Evolutionary conservation across 2,888 invertebrate species (phyloP), one percentile per base, ranked within the genome.

Genomic region (Myopa testacea): DNA sequence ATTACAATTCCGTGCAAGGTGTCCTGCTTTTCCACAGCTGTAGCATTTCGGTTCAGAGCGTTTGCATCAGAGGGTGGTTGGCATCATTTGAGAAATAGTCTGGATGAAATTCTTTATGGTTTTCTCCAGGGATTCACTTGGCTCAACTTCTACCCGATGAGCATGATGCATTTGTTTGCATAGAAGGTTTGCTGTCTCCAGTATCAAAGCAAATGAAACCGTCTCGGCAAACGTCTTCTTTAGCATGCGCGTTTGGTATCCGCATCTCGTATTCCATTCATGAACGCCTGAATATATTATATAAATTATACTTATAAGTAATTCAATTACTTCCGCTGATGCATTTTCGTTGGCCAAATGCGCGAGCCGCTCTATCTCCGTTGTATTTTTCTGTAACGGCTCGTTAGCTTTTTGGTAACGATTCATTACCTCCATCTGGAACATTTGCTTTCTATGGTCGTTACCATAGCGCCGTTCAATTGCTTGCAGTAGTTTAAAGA

Each of bases 271-370:
- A 58, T 58, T 5, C 58, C 19, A 58, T 58, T 58, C 58, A 58
- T 58, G 10, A 58, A 58, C 19, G 58, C 58, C 58, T 58, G 58
- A n/a, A n/a, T n/a, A n/a, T n/a, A n/a, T n/a, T n/a, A n/a, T n/a
- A n/a, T n/a, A n/a, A n/a, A n/a, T n/a, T n/a, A n/a, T n/a, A n/a
- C n/a, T n/a, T n/a, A n/a, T n/a, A n/a, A n/a, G n/a, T n/a, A n/a
- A n/a, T n/a, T n/a, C n/a, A n/a, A n/a, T n/a, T n/a, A n/a, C n/a
- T n/a, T n/a, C n/a, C n/a, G n/a, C n/a, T n/a, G n/a, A n/a, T n/a
- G n/a, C n/a, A n/a, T n/a, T n/a, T n/a, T n/a, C n/a, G n/a, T n/a
- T n/a, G n/a, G n/a, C n/a, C n/a, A n/a, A n/a, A n/a, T n/a, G n/a
- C n/a, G n/a, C n/a, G n/a, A n/a, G n/a, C n/a, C n/a, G n/a, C n/a